Base-by-base conservation (phyloP, 2,888 invertebrate genomes). In the Gymnoscelis rufifasciata region DNA sequence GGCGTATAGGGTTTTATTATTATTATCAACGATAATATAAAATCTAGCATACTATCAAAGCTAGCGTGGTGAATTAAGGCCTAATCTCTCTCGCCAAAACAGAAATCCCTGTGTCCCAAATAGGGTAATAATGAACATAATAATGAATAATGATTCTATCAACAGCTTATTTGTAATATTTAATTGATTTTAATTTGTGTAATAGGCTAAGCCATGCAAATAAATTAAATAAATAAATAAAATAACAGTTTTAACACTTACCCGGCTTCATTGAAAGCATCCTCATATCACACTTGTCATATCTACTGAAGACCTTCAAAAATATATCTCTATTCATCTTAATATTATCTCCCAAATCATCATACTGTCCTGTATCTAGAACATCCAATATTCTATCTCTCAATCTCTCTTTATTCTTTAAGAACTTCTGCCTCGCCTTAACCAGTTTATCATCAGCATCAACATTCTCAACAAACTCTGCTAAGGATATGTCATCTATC, bases 201-300 rank as follows among this genome's bases (percentile, higher is more conserved):
- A n/a, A n/a, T n/a, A n/a, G n/a, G n/a, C n/a, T n/a, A n/a, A n/a
- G n/a, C n/a, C n/a, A n/a, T n/a, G n/a, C n/a, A n/a, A n/a, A n/a
- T n/a, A n/a, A n/a, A n/a, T n/a, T n/a, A n/a, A 5, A 5, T 3
- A 19, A 19, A 19, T 19, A 3, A 19, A 19, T 19, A 19, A 19
- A 5, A 19, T 19, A n/a, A n/a, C 19, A 19, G 5, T 3, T 5
- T 3, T 19, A 30, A 8, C 5, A 15, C 19, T 8, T 28, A 50
- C 50, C 50, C 31, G 50, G 38, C 33, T 50, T 50, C 11, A 49
- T 30, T 10, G 50, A 41, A 23, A 46, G 45, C 45, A 50, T 50
- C 1, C 50, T 29, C 19, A 38, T 41, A 46, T 50, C 50, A 36
- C 45, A 45, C 19, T 50, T 46, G 10, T 50, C 50, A 27, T 50